phyloP scores from a whole-genome alignment of 2,888 invertebrate species.

The Orthosia cruda region DNA sequence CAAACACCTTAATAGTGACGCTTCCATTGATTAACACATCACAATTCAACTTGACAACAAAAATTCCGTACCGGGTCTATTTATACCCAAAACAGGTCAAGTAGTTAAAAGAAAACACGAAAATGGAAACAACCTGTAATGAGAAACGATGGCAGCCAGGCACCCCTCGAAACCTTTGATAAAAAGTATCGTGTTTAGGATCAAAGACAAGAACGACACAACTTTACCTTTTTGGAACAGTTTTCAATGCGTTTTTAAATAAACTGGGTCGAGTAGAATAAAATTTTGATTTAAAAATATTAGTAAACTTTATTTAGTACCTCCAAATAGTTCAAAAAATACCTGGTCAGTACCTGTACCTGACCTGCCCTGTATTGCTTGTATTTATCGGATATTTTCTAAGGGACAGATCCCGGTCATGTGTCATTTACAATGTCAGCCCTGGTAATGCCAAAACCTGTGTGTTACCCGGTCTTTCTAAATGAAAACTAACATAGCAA shows the following conservation, averaged over 20 bases:
- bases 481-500: not conserved
- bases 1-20: no score
- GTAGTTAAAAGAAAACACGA: not conserved
- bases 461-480: not conserved
- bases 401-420: no score
- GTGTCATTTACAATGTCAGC: no score
- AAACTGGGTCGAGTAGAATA: not conserved
- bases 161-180: not conserved
- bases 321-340: no score
- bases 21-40: not conserved
- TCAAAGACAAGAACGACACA: conserved; percentile 1
- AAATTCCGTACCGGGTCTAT: no score
- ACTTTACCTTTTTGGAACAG: not conserved
- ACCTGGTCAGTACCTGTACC: no score
- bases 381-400: no score
- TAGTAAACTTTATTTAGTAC: not conserved
- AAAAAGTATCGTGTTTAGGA: conserved; percentile 19
- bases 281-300: not conserved
- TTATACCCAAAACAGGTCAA: conserved; percentile 9
- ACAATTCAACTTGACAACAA: not conserved
- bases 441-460: not conserved
- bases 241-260: conserved; percentile 6
- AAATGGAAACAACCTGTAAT: conserved; percentile 5
- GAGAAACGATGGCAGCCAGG: not conserved
- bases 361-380: no score